phyloP scores from a whole-genome alignment of 2,113 vertebrate species.

The Gambusia affinis region DNA sequence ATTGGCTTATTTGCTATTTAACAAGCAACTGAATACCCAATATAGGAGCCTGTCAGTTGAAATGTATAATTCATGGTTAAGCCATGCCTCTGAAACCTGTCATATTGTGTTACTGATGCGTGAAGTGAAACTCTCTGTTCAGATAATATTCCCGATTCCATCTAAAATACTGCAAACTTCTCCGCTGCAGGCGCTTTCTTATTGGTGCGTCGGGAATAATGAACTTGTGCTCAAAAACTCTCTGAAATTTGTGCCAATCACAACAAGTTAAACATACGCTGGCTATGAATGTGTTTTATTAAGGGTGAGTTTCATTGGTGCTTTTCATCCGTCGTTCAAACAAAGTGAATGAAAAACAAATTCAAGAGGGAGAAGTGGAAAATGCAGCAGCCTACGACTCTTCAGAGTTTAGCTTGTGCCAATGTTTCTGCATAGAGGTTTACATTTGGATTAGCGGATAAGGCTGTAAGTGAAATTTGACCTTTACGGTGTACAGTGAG shows the following conservation, averaged over 20 bases:
- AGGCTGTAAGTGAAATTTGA: conserved; percentile 36
- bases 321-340: neutral
- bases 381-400: conserved; percentile 6
- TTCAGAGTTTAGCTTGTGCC: neutral
- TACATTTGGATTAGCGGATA: conserved; percentile 29
- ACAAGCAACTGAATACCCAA: no score
- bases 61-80: no score
- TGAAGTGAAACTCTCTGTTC: no score
- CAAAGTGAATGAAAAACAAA: conserved; percentile 14
- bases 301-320: neutral
- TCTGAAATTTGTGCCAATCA: neutral
- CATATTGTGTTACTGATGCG: no score
- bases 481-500: conserved; percentile 12
- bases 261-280: neutral
- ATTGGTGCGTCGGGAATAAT: neutral
- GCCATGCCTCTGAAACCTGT: no score
- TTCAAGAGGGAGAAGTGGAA: neutral
- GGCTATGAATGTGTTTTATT: neutral
- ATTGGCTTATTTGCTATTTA: no score
- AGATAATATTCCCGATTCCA: no score
- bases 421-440: neutral
- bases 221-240: neutral
- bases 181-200: no score
- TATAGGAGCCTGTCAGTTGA: no score
- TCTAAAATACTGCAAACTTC: no score